Conservation (phyloP, 2,797 vertebrate genomes). For the Eulemur albifrons region DNA sequence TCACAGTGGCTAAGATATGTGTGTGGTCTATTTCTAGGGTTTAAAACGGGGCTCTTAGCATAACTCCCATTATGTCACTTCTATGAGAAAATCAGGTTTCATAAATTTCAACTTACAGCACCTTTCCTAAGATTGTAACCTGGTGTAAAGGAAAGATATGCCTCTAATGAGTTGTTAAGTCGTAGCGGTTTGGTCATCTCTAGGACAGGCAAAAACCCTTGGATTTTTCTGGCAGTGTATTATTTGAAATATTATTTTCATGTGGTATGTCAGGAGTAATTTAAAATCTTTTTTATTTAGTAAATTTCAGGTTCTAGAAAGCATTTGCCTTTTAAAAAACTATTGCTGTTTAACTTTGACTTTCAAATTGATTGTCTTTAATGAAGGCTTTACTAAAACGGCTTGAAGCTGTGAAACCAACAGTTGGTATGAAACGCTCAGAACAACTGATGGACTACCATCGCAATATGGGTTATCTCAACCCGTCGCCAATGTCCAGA, state of each 20-base stretch:
- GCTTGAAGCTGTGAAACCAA: constrained; percentile 93
- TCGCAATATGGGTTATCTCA: constrained; percentile 87
- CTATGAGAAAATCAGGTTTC: neutral
- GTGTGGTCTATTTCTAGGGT: neutral
- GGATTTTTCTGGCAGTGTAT: neutral
- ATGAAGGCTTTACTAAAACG: constrained; percentile 92
- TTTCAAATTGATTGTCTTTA: constrained; percentile 59
- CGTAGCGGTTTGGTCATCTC: neutral
- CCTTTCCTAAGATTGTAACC: neutral
- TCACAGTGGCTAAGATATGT: neutral
- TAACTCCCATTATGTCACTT: neutral
- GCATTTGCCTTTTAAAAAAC: neutral
- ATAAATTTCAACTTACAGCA: neutral
- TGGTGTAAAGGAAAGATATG: neutral
- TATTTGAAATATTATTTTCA: constrained; percentile 31
- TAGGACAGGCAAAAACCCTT: neutral
- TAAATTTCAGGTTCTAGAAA: constrained; percentile 22
- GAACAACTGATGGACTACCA: constrained; percentile 94
- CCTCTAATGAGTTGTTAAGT: neutral
- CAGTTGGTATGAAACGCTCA: constrained; percentile 89
- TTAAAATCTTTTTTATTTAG: constrained; percentile 1
- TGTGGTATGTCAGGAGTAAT: neutral
- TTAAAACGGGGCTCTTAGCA: neutral
- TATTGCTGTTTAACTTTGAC: neutral
- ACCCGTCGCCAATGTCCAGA: constrained; percentile 72